Conservation (phyloP, 2,113 vertebrate species). For the Jaculus jaculus region DNA sequence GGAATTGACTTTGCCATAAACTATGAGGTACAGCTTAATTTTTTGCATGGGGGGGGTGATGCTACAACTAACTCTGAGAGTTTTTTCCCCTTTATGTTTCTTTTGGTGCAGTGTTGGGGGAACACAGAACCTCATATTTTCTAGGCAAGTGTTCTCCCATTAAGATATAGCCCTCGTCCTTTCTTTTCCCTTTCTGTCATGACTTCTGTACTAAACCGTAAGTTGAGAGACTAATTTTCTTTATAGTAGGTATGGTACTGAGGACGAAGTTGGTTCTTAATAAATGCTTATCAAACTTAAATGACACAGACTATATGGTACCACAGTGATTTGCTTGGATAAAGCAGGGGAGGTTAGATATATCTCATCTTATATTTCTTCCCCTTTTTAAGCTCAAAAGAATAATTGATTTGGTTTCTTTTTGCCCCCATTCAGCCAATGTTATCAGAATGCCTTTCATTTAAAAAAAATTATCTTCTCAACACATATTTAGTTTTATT, state of each 20-base stretch:
- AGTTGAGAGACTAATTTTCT: not conserved
- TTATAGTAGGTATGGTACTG: not conserved
- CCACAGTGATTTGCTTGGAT: not conserved
- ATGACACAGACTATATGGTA: not conserved
- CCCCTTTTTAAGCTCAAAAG: not conserved
- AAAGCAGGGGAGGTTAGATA: not conserved
- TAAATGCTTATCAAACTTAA: conserved; percentile 12
- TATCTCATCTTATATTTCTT: not conserved
- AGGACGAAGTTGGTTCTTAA: conserved; percentile 13
- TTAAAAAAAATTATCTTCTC: not conserved
- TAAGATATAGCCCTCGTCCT: not conserved
- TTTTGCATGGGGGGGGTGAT: not conserved
- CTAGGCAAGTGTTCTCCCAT: not conserved
- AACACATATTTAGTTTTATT: not conserved
- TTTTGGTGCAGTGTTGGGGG: not conserved
- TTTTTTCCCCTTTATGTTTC: not conserved
- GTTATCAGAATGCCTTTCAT: not conserved
- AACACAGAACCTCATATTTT: not conserved
- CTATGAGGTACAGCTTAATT: not conserved
- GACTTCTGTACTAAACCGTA: not conserved
- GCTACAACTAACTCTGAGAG: not conserved
- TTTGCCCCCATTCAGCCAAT: not conserved
- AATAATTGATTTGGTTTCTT: conserved; percentile 10
- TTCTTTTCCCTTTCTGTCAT: not conserved
- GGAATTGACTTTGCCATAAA: conserved; percentile 2